phyloP scores from a whole-genome alignment of 2,113 vertebrate genomes.

The Dinomys branickii region DNA sequence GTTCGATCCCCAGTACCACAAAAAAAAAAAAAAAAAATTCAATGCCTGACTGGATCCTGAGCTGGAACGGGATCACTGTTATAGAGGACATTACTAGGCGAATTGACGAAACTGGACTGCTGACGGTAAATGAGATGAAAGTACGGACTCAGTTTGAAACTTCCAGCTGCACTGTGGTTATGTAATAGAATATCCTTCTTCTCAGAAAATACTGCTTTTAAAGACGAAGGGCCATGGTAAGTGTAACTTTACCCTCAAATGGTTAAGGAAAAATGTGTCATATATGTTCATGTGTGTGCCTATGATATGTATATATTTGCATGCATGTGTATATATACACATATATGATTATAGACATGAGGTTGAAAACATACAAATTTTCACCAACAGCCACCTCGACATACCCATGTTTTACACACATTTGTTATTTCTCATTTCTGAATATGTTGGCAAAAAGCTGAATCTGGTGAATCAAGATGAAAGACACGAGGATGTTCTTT shows the following conservation, averaged over 20 bases:
- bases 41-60: neutral
- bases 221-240: neutral
- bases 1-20: too few relatives aligned
- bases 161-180: neutral
- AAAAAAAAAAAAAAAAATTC: too few relatives aligned
- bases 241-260: conserved; percentile 14
- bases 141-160: neutral
- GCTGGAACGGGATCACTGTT: neutral
- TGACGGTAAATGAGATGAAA: neutral
- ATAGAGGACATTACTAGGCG: neutral
- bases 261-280: neutral
- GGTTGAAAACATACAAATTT: neutral
- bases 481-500: neutral
- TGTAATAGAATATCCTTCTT: neutral
- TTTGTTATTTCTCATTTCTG: conserved; percentile 13
- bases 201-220: conserved; percentile 16
- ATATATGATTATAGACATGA: neutral
- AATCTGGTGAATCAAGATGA: neutral
- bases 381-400: neutral
- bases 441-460: neutral
- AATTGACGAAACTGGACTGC: neutral
- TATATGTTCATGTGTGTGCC: neutral
- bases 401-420: neutral
- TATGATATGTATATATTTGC: neutral
- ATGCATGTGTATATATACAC: neutral